Evolutionary conservation across 2,888 invertebrate genomes (phyloP), one percentile per base, ranked within the genome.

Genomic region (Micoletzkya japonica): DNA sequence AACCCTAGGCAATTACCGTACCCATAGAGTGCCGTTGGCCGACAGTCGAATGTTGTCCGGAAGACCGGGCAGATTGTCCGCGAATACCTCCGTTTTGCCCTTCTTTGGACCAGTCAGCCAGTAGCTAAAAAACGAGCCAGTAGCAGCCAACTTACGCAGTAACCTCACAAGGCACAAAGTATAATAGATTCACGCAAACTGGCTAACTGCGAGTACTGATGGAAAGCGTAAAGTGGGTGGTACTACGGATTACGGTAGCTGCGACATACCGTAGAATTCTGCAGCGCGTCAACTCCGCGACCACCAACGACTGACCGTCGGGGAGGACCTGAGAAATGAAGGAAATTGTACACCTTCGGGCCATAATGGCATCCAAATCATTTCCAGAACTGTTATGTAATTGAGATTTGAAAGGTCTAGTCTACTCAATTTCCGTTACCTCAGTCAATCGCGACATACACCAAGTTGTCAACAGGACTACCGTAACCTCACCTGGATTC

Each of bases 271-370:
- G 91, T 4, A 89, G 82, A n/a, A 95, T 87, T 75, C 92, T 89
- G 68, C 89, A 89, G 4, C 87, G 87, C 3, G 86, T 84, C 0
- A 91, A 90, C 87, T 96, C 96, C 1, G 90, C 87, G 0, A 95
- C 90, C 34, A 97, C 86, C 2, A 96, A 85, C 82, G 91, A 93
- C 72, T 92, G 90, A 85, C 92, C 91, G 82, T 93, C 91, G 4
- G 91, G 90, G 20, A 93, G 92, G 0, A 96, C 83, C 64, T 89
- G 90, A 57, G 49, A 28, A 4, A 14, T 14, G 28, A 37, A 52
- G 4, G 14, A 14, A n/a, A 28, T n/a, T n/a, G n/a, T n/a, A n/a
- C n/a, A n/a, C n/a, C n/a, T n/a, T n/a, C n/a, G n/a, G n/a, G n/a
- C n/a, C n/a, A n/a, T n/a, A n/a, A n/a, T n/a, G n/a, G n/a, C n/a